Evolutionary conservation across 2,888 invertebrate species (phyloP).

Genomic region (Ophion ellenae): DNA sequence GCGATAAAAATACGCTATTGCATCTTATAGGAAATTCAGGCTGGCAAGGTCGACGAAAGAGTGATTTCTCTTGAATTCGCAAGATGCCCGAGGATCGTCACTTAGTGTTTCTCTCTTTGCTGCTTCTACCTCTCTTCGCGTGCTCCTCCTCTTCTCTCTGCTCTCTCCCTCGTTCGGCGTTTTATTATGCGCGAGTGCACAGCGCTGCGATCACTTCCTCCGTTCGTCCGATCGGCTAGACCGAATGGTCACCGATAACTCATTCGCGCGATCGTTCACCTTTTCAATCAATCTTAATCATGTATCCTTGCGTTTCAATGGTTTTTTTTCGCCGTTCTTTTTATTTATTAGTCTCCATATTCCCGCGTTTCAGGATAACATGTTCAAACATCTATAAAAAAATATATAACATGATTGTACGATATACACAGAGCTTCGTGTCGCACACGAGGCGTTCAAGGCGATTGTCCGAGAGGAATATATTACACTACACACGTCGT

Average conservation of each 20-base stretch:
- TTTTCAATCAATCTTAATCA: not conserved
- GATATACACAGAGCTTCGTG: slow-evolving; percentile 35
- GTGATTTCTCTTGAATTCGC: slow-evolving; percentile 58
- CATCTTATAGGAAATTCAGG: slow-evolving; percentile 45
- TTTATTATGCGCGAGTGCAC: slow-evolving; percentile 19
- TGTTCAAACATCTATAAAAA: slow-evolving; percentile 63
- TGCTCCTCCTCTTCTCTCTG: slow-evolving; percentile 22
- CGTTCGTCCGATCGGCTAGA: slow-evolving; percentile 9
- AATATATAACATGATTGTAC: slow-evolving; percentile 59
- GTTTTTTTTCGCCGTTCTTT: slow-evolving; percentile 12
- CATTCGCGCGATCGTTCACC: not conserved
- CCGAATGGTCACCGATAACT: slow-evolving; percentile 36
- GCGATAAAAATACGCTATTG: slow-evolving; percentile 60
- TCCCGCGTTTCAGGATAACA: slow-evolving; percentile 56
- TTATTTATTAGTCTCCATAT: slow-evolving; percentile 53
- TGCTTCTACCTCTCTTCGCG: not conserved
- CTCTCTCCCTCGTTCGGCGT: slow-evolving; percentile 14
- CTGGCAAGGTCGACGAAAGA: slow-evolving; percentile 49
- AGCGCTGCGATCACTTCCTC: slow-evolving; percentile 36
- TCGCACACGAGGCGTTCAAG: slow-evolving; percentile 31
- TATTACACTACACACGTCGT: slow-evolving; percentile 7
- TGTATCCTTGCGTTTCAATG: not conserved
- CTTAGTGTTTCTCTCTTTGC: slow-evolving; percentile 38
- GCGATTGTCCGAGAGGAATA: slow-evolving; percentile 22
- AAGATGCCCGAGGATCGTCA: slow-evolving; percentile 46